Base-by-base conservation (phyloP, 2,888 invertebrate species). In the Campoletis raptor region DNA sequence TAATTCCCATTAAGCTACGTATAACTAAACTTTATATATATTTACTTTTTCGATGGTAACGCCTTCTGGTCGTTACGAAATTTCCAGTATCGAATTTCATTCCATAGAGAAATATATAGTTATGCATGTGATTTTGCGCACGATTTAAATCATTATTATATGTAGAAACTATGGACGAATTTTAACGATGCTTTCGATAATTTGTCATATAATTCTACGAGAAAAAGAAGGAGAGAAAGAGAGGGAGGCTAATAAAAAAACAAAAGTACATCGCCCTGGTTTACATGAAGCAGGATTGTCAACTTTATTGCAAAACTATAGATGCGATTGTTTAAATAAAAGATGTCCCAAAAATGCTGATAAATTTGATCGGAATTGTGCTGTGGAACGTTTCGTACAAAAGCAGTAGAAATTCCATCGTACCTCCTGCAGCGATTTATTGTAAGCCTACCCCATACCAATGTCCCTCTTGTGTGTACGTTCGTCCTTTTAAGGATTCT, bases 1-100 rank as follows among this genome's bases (percentile, higher is more conserved):
- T 81, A 81, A 86, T 86, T 74, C 69, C 73, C 81, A 83, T 86
- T 74, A 81, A 61, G 57, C 77, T 69, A 24, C n/a, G 15, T 77
- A 15, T 24, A 37, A 57, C 21, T 24, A 54, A 21, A 5, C 52
- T 74, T 6, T 40, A 8, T 18, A 15, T 45, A 37, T 30, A 48
- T 64, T 85, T 70, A 48, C 69, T 76, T 52, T 76, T 73, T 79
- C 83, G 76, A 54, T 12, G 12, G 70, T 54, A 52, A 67, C 76
- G 80, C 76, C 66, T 83, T 67, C 72, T 54, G 72, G 66, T 77
- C 70, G 57, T 83, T 77, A 57, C 37, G 12, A 69, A 83, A 70
- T 80, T 76, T 54, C n/a, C n/a, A 69, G 52, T 42, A 61, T 74
- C 64, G 74, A 57, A 30, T 72, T 40, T 12, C 12, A 66, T 52